Evolutionary conservation across 2,888 invertebrate species (phyloP).

Genomic region (Pristionchus fissidentatus): DNA sequence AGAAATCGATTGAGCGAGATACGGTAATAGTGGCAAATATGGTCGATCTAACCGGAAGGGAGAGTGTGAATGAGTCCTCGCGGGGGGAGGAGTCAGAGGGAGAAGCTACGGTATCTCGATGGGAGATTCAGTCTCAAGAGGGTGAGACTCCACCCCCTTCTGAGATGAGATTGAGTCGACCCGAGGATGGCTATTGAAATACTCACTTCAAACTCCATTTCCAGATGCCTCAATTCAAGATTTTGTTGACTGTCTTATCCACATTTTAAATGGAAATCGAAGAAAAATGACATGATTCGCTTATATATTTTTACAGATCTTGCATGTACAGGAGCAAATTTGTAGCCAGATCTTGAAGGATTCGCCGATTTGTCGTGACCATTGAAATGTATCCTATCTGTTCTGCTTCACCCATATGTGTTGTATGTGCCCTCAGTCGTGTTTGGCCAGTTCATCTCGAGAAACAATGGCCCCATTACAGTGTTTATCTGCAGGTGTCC

Average conservation of each 20-base stretch:
- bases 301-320: no score
- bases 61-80: neutral
- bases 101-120: slow-evolving; percentile 29
- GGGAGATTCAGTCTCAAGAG: slow-evolving; percentile 35
- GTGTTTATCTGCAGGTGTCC: slow-evolving; percentile 26
- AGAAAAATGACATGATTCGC: no score
- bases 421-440: no score
- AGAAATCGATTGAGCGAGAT: neutral
- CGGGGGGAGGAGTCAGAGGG: neutral
- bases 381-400: slow-evolving; percentile 5
- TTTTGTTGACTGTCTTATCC: neutral
- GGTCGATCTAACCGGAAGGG: no score
- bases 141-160: neutral
- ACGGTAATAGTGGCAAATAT: no score
- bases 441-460: neutral
- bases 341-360: no score
- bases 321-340: no score
- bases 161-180: neutral
- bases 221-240: neutral
- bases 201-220: slow-evolving; percentile 33
- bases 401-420: no score
- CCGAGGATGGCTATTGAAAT: neutral
- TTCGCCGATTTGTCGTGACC: neutral
- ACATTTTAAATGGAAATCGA: neutral
- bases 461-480: slow-evolving; percentile 22